phyloP scores from a whole-genome alignment of 2,888 invertebrate genomes.

The Rotaria socialis region DNA sequence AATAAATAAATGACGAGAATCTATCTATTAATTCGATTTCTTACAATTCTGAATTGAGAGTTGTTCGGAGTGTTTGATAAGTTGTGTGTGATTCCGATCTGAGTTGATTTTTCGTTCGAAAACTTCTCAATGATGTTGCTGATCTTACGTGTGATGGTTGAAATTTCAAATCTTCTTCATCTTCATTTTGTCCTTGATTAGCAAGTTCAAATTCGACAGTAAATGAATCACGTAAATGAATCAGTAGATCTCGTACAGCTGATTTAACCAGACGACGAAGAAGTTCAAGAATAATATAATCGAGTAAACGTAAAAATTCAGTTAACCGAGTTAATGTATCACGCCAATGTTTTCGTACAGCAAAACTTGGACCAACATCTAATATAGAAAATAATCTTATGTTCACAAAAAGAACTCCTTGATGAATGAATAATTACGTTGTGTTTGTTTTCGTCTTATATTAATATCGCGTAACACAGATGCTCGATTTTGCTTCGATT shows the following conservation, averaged over 20 bases:
- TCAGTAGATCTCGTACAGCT: conserved; percentile 32
- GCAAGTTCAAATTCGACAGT: background rate
- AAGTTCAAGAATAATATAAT: conserved; percentile 56
- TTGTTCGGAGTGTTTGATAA: background rate
- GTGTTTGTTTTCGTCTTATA: conserved; percentile 28
- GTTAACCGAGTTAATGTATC: conserved; percentile 55
- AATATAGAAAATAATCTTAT: no score
- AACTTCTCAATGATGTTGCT: background rate
- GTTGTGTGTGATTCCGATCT: background rate
- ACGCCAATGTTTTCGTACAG: conserved; percentile 53
- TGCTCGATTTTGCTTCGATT: conserved; percentile 36
- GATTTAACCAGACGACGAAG: conserved; percentile 54
- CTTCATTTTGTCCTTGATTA: background rate
- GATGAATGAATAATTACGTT: background rate
- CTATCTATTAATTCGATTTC: background rate
- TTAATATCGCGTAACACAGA: conserved; percentile 8
- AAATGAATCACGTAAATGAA: conserved; percentile 24
- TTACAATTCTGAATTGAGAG: background rate
- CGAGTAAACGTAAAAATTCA: conserved; percentile 55
- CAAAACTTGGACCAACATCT: conserved; percentile 44
- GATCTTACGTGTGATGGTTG: background rate
- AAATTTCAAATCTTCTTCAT: background rate
- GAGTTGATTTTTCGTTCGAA: background rate
- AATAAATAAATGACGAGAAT: background rate
- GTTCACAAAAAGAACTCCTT: no score